These are phyloP conservation scores for Ptilonorhynchus violaceus DNA, from an alignment of 2,113 vertebrate genomes.

Conservation along the genomic window DNA sequence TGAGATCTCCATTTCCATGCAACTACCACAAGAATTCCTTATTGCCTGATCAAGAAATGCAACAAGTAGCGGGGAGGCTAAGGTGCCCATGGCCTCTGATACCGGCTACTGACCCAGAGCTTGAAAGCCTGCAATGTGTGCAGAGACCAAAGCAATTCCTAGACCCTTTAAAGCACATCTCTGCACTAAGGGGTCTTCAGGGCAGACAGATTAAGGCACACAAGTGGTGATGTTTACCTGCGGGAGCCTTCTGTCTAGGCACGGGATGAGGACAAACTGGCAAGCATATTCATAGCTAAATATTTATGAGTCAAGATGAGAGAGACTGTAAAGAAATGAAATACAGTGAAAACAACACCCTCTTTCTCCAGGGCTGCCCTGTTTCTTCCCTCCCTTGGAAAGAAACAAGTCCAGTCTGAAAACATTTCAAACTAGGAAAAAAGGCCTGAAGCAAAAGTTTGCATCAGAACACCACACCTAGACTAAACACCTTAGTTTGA, in stretches of 20 bases:
- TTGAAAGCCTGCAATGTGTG: rapidly evolving
- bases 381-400: neutral
- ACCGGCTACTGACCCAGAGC: neutral
- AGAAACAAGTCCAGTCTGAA: neutral
- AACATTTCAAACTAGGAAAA: neutral
- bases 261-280: neutral
- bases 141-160: neutral
- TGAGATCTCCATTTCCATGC: neutral
- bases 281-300: neutral
- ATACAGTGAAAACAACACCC: neutral
- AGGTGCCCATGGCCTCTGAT: neutral
- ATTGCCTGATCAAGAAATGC: neutral
- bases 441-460: neutral
- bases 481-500: neutral
- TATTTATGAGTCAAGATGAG: neutral
- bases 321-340: neutral
- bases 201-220: neutral
- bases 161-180: neutral
- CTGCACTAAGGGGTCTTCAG: neutral
- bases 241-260: neutral
- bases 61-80: neutral
- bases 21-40: neutral
- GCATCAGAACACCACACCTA: neutral
- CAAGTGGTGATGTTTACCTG: neutral
- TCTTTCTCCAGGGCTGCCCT: neutral